A percentile compares a stretch with the other conserved stretches of the same genome.
These are phyloP conservation scores for Slavum lentiscoides DNA, from an alignment of 2,888 invertebrate species.

Conservation along the genomic window DNA sequence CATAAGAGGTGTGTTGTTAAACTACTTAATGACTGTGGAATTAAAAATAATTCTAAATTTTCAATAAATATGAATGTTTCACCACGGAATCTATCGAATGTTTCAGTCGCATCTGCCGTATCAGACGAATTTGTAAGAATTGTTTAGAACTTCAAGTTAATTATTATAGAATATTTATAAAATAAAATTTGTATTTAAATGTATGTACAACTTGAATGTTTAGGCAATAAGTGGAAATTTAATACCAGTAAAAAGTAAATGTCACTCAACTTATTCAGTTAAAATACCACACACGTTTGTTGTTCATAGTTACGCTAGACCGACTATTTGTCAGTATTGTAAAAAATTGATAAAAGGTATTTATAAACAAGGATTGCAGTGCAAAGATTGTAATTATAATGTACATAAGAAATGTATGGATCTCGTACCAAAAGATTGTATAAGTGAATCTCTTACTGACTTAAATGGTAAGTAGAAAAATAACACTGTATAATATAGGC, in stretches of 20 bases:
- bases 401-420: constrained; percentile 93
- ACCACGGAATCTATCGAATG: constrained; percentile 71
- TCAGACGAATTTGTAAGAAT: constrained; percentile 61
- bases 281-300: constrained; percentile 95
- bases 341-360: constrained; percentile 92
- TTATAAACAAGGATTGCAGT: constrained; percentile 95
- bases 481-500: too few species aligned
- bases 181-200: background rate
- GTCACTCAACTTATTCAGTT: constrained; percentile 58
- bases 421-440: constrained; percentile 86
- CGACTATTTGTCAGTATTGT: constrained; percentile 94
- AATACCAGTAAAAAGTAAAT: constrained; percentile 29
- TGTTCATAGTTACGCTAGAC: constrained; percentile 93
- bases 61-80: constrained; percentile 61
- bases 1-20: constrained; percentile 97
- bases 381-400: constrained; percentile 95
- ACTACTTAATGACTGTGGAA: constrained; percentile 95
- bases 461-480: constrained; percentile 26
- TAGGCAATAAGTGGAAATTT: constrained; percentile 41
- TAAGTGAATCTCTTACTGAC: constrained; percentile 68
- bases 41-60: constrained; percentile 61
- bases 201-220: background rate
- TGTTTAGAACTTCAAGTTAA: background rate
- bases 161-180: background rate
- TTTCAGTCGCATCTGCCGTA: constrained; percentile 66